Evolutionary conservation across 2,113 vertebrate species (phyloP).

Genomic region (Limanda limanda): DNA sequence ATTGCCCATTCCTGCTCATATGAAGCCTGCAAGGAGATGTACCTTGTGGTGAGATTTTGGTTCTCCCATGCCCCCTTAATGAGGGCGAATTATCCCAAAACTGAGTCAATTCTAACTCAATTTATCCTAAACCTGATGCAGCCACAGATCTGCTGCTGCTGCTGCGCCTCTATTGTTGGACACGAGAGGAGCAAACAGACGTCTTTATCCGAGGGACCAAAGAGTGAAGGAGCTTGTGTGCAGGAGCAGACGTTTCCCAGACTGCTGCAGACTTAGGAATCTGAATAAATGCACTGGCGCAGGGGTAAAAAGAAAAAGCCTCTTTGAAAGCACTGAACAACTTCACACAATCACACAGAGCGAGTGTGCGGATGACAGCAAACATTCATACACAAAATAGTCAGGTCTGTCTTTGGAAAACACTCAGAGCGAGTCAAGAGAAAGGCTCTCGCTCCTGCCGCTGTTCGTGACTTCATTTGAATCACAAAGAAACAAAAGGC

Average conservation of each 20-base stretch:
- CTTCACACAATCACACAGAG: slow-evolving; percentile 21
- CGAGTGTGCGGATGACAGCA: slow-evolving; percentile 22
- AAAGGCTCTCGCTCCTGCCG: slow-evolving; percentile 31
- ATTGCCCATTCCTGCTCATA: no score
- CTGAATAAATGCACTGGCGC: slow-evolving; percentile 39
- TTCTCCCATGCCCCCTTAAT: not conserved
- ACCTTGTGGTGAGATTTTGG: no score
- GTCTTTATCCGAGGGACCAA: slow-evolving; percentile 5
- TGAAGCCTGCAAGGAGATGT: no score
- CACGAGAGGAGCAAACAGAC: not conserved
- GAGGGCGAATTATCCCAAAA: not conserved
- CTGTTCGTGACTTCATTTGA: slow-evolving; percentile 63
- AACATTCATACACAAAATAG: slow-evolving; percentile 51
- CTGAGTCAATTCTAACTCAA: not conserved
- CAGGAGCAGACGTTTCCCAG: slow-evolving; percentile 35
- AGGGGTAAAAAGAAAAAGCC: not conserved
- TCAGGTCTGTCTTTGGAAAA: slow-evolving; percentile 3
- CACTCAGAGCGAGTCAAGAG: slow-evolving; percentile 8
- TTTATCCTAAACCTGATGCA: slow-evolving; percentile 12
- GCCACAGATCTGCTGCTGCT: not conserved
- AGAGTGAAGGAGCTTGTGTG: not conserved
- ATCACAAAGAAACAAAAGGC: slow-evolving; percentile 70
- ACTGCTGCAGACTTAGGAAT: not conserved
- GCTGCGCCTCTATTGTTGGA: not conserved
- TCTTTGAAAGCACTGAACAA: slow-evolving; percentile 27